A percentile compares a stretch with the other conserved stretches of the same genome.
phyloP scores from a whole-genome alignment of 2,888 invertebrate genomes.

The Hipparchia semele region DNA sequence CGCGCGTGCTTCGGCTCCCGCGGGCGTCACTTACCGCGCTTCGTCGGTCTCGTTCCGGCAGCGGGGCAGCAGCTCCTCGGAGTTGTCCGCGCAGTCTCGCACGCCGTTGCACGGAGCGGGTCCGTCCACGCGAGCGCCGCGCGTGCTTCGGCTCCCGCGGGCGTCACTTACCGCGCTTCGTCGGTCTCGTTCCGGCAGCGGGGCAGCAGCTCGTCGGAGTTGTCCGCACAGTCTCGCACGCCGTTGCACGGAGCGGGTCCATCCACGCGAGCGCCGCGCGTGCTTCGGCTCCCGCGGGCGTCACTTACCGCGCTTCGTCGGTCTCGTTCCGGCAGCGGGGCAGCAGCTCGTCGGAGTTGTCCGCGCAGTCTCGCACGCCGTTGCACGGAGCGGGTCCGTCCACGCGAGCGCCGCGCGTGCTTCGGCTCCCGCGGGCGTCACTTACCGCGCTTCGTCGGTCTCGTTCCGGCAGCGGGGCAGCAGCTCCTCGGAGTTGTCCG shows the following conservation, averaged over 20 bases:
- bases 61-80: constrained; percentile 65
- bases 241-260: constrained; percentile 42
- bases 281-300: too few species aligned
- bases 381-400: constrained; percentile 50
- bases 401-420: constrained; percentile 54
- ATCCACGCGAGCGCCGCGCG: too few species aligned
- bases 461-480: constrained; percentile 62
- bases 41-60: constrained; percentile 57
- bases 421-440: constrained; percentile 33
- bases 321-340: constrained; percentile 62
- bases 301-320: not conserved
- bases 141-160: constrained; percentile 44
- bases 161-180: too few species aligned
- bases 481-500: constrained; percentile 72
- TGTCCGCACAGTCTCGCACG: too few species aligned
- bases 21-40: constrained; percentile 23
- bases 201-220: too few species aligned
- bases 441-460: constrained; percentile 36
- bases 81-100: constrained; percentile 70
- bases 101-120: constrained; percentile 47
- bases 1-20: constrained; percentile 50
- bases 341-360: constrained; percentile 70
- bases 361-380: constrained; percentile 62
- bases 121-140: constrained; percentile 55
- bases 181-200: too few species aligned